phyloP scores from a whole-genome alignment of 2,113 vertebrate genomes.

The Hymenochirus boettgeri region DNA sequence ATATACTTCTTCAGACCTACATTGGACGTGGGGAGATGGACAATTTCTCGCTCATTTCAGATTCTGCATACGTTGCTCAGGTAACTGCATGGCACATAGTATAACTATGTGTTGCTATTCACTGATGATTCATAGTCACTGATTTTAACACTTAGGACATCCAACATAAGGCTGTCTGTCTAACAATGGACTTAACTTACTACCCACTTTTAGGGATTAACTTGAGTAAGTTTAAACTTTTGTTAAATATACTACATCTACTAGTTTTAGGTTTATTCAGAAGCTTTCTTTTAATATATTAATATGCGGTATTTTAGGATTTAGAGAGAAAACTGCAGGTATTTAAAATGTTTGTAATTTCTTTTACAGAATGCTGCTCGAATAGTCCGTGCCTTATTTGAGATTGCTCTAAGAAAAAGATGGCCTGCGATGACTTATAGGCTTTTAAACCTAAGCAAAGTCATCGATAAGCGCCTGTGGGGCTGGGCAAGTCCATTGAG shows the following conservation, averaged over 20 bases:
- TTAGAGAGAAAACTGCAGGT: no score
- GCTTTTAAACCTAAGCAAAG: conserved; percentile 92
- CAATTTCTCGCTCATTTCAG: conserved; percentile 95
- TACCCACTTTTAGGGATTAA: no score
- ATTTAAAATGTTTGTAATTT: not conserved
- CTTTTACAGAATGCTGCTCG: conserved; percentile 86
- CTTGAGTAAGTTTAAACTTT: no score
- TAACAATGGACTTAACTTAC: no score
- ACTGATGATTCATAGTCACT: no score
- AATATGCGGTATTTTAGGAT: no score
- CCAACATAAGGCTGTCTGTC: no score
- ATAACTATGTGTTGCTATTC: no score
- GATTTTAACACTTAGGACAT: no score
- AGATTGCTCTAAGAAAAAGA: conserved; percentile 90
- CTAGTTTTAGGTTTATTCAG: no score
- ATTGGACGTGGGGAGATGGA: conserved; percentile 93
- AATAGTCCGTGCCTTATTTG: conserved; percentile 92
- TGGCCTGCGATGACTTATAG: conserved; percentile 94
- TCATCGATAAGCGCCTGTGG: conserved; percentile 95
- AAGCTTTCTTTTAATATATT: no score
- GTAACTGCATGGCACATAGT: conserved; percentile 68
- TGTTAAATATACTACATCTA: no score
- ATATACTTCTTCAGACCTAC: conserved; percentile 95
- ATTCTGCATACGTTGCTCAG: conserved; percentile 94
- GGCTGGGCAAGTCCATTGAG: conserved; percentile 86